A percentile compares a stretch with the other conserved stretches of the same genome.
phyloP scores from a whole-genome alignment of 2,797 vertebrate species.

The Schizopygopsis pylzovi region DNA sequence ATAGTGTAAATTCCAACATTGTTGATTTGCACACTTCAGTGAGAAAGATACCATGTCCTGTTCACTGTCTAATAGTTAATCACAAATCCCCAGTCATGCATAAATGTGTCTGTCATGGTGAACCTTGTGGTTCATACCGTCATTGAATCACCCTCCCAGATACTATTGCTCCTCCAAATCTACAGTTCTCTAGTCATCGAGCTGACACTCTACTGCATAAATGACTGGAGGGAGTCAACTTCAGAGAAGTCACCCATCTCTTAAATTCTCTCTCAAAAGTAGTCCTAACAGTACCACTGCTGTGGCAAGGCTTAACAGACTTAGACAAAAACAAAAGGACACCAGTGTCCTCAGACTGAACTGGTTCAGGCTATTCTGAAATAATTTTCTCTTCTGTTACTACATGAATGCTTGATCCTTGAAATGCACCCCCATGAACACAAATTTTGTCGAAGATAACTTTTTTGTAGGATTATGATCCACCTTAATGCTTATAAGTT shows the following conservation, averaged over 20 bases:
- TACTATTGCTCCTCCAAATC: neutral
- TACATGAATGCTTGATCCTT: neutral
- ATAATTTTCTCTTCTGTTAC: neutral
- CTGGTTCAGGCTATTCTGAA: neutral
- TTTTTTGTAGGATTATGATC: neutral
- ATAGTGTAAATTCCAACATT: neutral
- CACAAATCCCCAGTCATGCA: neutral
- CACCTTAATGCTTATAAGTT: neutral
- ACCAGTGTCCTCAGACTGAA: neutral
- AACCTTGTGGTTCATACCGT: neutral
- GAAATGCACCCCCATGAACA: neutral
- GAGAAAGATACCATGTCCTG: neutral
- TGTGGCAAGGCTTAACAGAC: neutral
- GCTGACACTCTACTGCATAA: neutral
- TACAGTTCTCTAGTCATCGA: neutral
- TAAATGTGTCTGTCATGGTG: neutral
- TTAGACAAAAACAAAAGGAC: conserved; percentile 21
- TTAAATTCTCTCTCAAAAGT: too few species aligned
- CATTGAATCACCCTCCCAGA: neutral
- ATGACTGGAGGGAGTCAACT: conserved; percentile 6
- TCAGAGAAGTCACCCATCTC: neutral
- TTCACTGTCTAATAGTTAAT: neutral
- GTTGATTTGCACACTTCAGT: neutral
- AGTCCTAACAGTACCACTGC: neutral
- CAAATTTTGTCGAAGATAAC: neutral